phyloP scores from a whole-genome alignment of 2,888 invertebrate genomes.

The Tenodera sinensis region DNA sequence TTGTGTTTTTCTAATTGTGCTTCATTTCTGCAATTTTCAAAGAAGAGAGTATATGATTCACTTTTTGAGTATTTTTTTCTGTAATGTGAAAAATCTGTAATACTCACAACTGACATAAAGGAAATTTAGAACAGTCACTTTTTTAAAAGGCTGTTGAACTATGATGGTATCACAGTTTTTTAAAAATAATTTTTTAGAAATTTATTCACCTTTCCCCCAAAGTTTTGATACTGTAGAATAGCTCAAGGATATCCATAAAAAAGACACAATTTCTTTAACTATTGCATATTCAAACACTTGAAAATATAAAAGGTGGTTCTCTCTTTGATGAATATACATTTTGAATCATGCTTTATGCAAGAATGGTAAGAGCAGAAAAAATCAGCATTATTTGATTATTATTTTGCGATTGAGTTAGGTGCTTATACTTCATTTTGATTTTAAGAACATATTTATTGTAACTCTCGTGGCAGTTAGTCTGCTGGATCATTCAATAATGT shows the following conservation, averaged over 20 bases:
- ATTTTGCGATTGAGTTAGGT: too few species aligned
- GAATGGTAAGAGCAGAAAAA: not conserved
- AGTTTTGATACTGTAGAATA: not conserved
- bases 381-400: too few species aligned
- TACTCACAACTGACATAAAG: not conserved
- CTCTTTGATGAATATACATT: not conserved
- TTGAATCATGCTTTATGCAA: not conserved
- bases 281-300: too few species aligned
- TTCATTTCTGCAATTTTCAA: not conserved
- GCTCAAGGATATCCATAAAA: not conserved
- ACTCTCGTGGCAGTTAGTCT: too few species aligned
- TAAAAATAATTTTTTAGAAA: not conserved
- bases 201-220: not conserved
- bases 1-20: not conserved
- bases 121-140: not conserved
- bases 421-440: too few species aligned
- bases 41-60: not conserved
- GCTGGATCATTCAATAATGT: too few species aligned
- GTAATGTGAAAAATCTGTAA: not conserved
- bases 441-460: too few species aligned
- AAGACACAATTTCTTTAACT: not conserved
- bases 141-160: not conserved
- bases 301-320: too few species aligned
- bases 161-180: not conserved
- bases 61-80: not conserved